phyloP scores from a whole-genome alignment of 2,113 vertebrate species.

The Haemorhous mexicanus region DNA sequence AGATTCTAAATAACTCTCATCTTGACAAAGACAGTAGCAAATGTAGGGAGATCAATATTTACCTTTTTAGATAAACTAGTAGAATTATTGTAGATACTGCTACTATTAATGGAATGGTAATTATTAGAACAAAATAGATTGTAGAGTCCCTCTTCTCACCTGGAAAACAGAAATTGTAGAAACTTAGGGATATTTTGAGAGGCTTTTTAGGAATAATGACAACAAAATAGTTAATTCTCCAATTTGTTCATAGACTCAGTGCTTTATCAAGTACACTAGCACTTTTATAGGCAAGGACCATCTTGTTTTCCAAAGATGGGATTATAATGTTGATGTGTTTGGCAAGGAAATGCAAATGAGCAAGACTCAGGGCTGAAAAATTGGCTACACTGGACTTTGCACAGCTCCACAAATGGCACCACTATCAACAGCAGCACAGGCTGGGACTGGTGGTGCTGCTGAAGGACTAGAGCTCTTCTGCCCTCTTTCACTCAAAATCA shows the following conservation, averaged over 20 bases:
- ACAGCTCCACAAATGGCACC: not conserved
- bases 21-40: not conserved
- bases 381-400: not conserved
- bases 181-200: not conserved
- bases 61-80: slow-evolving; percentile 67
- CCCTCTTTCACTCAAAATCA: not conserved
- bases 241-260: not conserved
- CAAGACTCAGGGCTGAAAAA: not conserved
- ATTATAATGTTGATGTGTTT: not conserved
- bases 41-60: not conserved
- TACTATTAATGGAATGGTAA: slow-evolving; percentile 38
- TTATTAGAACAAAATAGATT: not conserved
- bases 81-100: slow-evolving; percentile 35
- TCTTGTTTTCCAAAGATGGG: not conserved
- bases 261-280: not conserved
- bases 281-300: not conserved
- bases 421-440: not conserved
- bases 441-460: not conserved
- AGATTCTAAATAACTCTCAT: not conserved
- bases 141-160: not conserved
- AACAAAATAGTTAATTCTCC: not conserved
- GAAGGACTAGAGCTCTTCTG: not conserved
- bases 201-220: not conserved
- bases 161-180: slow-evolving; percentile 20
- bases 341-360: not conserved